phyloP scores from a whole-genome alignment of 2,888 invertebrate species.

The Adelphocoris suturalis region DNA sequence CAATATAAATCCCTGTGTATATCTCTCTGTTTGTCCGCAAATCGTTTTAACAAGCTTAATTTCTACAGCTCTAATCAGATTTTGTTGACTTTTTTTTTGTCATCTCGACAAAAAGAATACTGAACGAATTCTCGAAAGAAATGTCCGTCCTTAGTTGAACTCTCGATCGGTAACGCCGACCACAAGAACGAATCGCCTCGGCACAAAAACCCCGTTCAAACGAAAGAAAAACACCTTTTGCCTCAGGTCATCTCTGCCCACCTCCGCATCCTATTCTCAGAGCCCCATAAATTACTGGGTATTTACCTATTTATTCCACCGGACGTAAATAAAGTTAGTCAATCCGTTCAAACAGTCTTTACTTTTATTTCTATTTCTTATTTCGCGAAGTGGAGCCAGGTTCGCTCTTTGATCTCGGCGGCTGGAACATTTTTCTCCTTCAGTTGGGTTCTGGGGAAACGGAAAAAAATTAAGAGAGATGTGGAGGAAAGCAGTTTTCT shows the following conservation, averaged over 20 bases:
- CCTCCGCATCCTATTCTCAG: neutral
- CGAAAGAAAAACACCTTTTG: neutral
- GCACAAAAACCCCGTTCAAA: too few species aligned
- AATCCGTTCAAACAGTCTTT: constrained; percentile 2
- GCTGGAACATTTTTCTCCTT: constrained; percentile 8
- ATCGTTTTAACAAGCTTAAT: too few species aligned
- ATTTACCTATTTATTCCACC: constrained; percentile 27
- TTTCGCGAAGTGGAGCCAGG: constrained; percentile 5
- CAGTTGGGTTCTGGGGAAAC: neutral
- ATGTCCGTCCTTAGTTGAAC: too few species aligned
- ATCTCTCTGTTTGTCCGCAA: too few species aligned
- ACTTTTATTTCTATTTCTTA: neutral
- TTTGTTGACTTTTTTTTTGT: too few species aligned
- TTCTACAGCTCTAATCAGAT: too few species aligned
- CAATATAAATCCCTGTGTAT: too few species aligned
- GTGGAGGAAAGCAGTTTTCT: neutral
- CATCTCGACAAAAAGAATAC: too few species aligned
- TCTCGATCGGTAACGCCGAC: too few species aligned
- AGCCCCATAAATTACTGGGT: neutral
- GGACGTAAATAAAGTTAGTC: neutral
- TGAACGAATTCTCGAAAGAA: too few species aligned
- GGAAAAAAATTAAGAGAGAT: neutral
- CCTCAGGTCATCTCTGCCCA: neutral
- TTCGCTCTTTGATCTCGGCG: neutral
- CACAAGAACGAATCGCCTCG: too few species aligned